Evolutionary conservation across 2,888 invertebrate species (phyloP), one percentile per base, ranked within the genome.

Genomic region (Blera fallax): DNA sequence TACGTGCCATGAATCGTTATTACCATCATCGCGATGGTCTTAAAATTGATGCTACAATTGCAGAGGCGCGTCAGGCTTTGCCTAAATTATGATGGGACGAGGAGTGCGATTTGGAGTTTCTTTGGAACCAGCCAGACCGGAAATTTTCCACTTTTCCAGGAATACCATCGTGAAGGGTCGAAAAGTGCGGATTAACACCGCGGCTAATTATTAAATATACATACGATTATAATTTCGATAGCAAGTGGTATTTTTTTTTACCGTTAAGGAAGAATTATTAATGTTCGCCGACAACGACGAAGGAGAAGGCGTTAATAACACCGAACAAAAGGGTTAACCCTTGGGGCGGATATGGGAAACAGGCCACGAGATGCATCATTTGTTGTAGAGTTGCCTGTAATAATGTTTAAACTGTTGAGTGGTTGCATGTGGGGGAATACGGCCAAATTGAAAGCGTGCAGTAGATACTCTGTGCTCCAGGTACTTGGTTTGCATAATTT

Each of bases 401-500:
- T 84, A 79, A 84, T 69, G 48, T 64, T 64, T 70, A 77, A 74
- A 84, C 62, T 79, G 84, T 74, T 69, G 79, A 74, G 54, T 74
- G 78, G 37, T 50, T 67, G 79, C 32, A 48, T 48, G 45, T 21
- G 24, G 48, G 2, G 21, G 54, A 11, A 29, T 77, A 79, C 69
- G 54, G 62, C 40, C 52, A 29, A 69, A 74, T 84, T 73, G 78
- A 70, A 70, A 50, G 29, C 65, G 24, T 64, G 58, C 32, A 52
- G 14, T 54, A 67, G 67, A 76, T 14, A 54, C 5, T 4, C 8
- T 24, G 45, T 21, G 4, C 58, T 37, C 27, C 69, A 69, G 79
- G 74, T 69, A 45, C 32, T 74, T 64, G 67, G 48, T 74, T 84
- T 74, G 80, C 84, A 84, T 84, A 84, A 80, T 73, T 79, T 79